phyloP scores from a whole-genome alignment of 2,888 invertebrate genomes.

The Hirtodrosophila confusa region DNA sequence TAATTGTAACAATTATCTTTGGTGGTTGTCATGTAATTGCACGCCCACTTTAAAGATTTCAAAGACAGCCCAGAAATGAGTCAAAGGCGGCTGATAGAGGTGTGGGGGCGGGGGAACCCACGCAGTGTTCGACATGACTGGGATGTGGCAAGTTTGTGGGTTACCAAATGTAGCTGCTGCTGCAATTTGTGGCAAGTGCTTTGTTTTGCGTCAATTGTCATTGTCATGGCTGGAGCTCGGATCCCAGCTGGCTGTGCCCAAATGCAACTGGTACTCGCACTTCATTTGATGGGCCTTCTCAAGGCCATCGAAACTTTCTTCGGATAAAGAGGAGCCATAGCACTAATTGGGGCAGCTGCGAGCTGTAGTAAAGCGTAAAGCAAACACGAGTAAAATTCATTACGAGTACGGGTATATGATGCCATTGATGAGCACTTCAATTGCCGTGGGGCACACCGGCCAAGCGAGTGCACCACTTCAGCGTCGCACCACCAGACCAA shows the following conservation, averaged over 20 bases:
- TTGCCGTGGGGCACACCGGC: constrained; percentile 43
- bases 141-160: constrained; percentile 27
- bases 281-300: constrained; percentile 51
- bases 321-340: constrained; percentile 5
- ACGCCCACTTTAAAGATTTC: constrained; percentile 5
- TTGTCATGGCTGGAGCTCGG: constrained; percentile 18
- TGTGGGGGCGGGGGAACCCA: constrained; percentile 32
- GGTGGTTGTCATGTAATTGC: constrained; percentile 42
- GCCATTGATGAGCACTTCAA: constrained; percentile 70
- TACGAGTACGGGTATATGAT: constrained; percentile 50
- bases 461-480: constrained; percentile 34
- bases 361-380: constrained; percentile 39
- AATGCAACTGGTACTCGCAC: constrained; percentile 22
- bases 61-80: constrained; percentile 52
- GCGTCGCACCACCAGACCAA: constrained; percentile 12
- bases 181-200: constrained; percentile 42
- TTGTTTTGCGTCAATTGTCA: constrained; percentile 43
- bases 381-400: constrained; percentile 50
- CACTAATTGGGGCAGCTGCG: constrained; percentile 49
- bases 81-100: constrained; percentile 34
- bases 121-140: constrained; percentile 4
- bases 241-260: neutral
- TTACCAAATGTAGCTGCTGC: constrained; percentile 62
- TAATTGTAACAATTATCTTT: constrained; percentile 39
- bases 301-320: constrained; percentile 71